phyloP scores from a whole-genome alignment of 2,888 invertebrate genomes.

The Mesorhabditis spiculigera region DNA sequence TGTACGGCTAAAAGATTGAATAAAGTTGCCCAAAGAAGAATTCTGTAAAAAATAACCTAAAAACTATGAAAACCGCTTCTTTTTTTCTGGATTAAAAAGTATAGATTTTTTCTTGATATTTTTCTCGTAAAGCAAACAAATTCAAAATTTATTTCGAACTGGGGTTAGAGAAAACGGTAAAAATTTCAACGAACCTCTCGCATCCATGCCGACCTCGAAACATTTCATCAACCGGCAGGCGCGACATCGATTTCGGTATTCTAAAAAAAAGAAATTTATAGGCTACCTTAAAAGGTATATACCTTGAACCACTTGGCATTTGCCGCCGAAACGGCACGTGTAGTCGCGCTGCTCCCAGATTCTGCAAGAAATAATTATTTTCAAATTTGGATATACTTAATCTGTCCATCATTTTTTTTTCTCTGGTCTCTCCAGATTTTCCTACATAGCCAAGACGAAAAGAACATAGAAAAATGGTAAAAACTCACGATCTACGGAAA shows the following conservation, averaged over 20 bases:
- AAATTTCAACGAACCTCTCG: conserved; percentile 24
- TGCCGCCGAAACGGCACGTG: conserved; percentile 43
- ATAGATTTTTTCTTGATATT: not conserved
- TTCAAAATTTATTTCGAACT: conserved; percentile 3
- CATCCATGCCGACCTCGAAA: conserved; percentile 48
- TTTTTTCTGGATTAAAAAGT: not conserved
- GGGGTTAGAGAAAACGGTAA: not conserved
- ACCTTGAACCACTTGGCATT: conserved; percentile 43
- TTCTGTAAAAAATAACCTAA: no score
- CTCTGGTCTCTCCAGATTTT: no score
- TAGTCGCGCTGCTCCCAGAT: conserved; percentile 50
- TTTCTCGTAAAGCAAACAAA: conserved; percentile 2
- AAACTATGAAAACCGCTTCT: not conserved
- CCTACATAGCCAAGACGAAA: no score
- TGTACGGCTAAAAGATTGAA: conserved; percentile 38
- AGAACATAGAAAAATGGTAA: not conserved
- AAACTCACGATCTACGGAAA: conserved; percentile 36
- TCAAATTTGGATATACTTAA: no score
- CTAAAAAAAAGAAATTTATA: conserved; percentile 8
- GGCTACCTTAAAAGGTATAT: not conserved
- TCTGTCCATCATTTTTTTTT: no score
- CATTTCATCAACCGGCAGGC: conserved; percentile 41
- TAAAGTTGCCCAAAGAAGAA: not conserved
- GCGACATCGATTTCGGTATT: conserved; percentile 44
- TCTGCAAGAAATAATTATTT: conserved; percentile 19